These are phyloP conservation scores for Perdita meconis DNA, from an alignment of 2,888 invertebrate genomes.

Conservation along the genomic window DNA sequence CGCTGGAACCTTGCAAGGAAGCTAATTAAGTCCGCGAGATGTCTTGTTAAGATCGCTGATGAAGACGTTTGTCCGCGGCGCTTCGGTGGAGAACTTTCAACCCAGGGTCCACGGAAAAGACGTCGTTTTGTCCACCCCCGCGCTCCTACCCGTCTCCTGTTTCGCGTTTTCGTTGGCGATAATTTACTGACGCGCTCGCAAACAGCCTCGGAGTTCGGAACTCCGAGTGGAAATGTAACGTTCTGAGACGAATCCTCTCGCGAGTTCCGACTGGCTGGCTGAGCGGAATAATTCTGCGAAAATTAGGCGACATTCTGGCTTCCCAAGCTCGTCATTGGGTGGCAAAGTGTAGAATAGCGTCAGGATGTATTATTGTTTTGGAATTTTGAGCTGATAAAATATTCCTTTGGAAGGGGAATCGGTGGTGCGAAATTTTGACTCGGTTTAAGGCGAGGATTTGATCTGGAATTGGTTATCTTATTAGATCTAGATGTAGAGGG, in stretches of 20 bases:
- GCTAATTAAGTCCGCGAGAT: constrained; percentile 70
- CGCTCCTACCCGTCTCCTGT: background rate
- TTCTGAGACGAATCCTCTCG: constrained; percentile 44
- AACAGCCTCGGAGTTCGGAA: constrained; percentile 52
- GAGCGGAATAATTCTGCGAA: constrained; percentile 56
- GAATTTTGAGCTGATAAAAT: too few relatives aligned
- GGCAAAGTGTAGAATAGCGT: background rate
- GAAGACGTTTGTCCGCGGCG: constrained; percentile 70
- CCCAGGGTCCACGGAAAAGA: constrained; percentile 34
- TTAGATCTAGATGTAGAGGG: too few relatives aligned
- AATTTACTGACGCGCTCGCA: constrained; percentile 53
- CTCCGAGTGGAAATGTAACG: constrained; percentile 60
- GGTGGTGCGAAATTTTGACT: too few relatives aligned
- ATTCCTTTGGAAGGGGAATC: too few relatives aligned
- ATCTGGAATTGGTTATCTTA: too few relatives aligned
- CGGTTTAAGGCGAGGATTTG: too few relatives aligned
- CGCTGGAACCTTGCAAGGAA: constrained; percentile 45
- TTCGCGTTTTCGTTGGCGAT: constrained; percentile 34
- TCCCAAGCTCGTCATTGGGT: constrained; percentile 4
- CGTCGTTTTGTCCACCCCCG: constrained; percentile 20
- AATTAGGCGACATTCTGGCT: constrained; percentile 58
- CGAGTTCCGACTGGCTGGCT: constrained; percentile 38
- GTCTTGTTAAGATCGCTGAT: constrained; percentile 72
- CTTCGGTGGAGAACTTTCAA: constrained; percentile 59
- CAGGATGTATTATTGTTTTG: background rate